These are phyloP conservation scores for Chymomyza amoena DNA, from an alignment of 2,888 invertebrate species.

Conservation along the genomic window DNA sequence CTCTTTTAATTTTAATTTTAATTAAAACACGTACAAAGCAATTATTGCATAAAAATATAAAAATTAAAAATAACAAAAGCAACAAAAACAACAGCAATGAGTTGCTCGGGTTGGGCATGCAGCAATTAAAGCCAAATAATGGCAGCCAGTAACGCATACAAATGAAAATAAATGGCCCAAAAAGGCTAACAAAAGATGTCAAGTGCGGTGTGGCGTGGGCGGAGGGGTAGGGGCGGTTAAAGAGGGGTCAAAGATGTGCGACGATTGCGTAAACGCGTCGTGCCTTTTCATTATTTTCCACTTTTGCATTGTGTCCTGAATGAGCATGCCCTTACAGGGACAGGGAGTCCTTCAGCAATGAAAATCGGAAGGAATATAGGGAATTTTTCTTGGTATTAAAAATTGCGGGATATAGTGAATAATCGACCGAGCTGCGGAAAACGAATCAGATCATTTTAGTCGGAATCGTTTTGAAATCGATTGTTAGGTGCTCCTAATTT, in stretches of 20 bases:
- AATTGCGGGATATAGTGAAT: too few relatives aligned
- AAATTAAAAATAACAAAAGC: neutral
- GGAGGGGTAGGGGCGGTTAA: neutral
- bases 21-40: conserved; percentile 61
- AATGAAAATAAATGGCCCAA: conserved; percentile 65
- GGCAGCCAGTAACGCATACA: conserved; percentile 66
- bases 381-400: too few relatives aligned
- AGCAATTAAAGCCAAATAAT: conserved; percentile 72
- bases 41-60: conserved; percentile 6
- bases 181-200: conserved; percentile 64
- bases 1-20: conserved; percentile 43
- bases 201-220: neutral
- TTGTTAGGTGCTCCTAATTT: too few relatives aligned
- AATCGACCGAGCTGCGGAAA: too few relatives aligned
- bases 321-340: neutral
- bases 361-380: too few relatives aligned
- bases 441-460: too few relatives aligned
- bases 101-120: conserved; percentile 48
- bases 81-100: neutral
- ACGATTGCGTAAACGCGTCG: conserved; percentile 10
- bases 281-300: conserved; percentile 43
- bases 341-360: too few relatives aligned
- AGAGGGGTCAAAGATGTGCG: neutral
- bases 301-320: conserved; percentile 50
- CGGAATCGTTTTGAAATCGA: too few relatives aligned